Base-by-base conservation (phyloP, 2,888 invertebrate genomes). In the Punctoribates punctum region DNA sequence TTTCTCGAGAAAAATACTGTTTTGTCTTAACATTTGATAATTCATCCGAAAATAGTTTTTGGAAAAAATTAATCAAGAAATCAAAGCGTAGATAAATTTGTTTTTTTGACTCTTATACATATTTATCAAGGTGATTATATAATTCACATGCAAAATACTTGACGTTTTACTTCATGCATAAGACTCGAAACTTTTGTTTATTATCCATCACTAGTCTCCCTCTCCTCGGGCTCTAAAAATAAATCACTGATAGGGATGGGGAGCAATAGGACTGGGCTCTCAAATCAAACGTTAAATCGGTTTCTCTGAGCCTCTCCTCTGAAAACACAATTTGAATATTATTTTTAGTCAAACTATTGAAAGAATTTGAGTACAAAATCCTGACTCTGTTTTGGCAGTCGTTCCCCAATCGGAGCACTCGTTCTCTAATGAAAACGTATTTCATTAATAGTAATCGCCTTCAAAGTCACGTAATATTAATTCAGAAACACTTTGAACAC, bases 261-360 rank as follows among this genome's bases (percentile, higher is more conserved):
- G 27, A 13, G 20, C 5, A 23, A 23, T 0, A 65, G 8, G 65
- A 65, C 34, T 65, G 17, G 38, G 34, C 34, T 34, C 65, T 65
- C 65, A 65, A 65, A 34, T 65, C 34, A 65, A 27, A 20, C 62
- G 23, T 27, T 62, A 15, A 25, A 23, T 62, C 29, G 3, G 11
- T 29, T 17, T 27, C 20, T 60, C 60, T 27, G 3, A 15, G 6
- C 13, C 29, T 62, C 62, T 62, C 29, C 62, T 51, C 51, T 51
- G n/a, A 5, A n/a, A 20, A n/a, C 20, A n/a, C 20, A n/a, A 20
- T 57, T 57, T 20, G 20, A 23, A 8, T 23, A 57, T 57, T 65
- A 65, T 65, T 65, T 65, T 65, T 65, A 65, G 65, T 5, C 2
- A 34, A 29, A 57, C 20, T 11, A 34, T n/a, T 65, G 65, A 34